Base-by-base conservation (phyloP, 2,113 vertebrate genomes). In the Leptobrachium leishanense region DNA sequence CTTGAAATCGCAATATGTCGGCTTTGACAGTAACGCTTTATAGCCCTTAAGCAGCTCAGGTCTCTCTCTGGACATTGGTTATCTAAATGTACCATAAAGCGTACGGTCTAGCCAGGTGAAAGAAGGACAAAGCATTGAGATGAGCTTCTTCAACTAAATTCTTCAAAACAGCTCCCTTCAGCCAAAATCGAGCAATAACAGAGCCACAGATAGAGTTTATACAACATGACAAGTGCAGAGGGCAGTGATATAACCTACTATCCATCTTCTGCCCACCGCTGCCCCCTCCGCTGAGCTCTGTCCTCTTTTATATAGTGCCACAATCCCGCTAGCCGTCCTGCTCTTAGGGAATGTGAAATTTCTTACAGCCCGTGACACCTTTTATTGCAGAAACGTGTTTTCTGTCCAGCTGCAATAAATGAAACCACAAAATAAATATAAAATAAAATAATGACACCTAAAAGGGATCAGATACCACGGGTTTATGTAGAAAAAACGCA, bases 51-150 rank as follows among this genome's bases (percentile, higher is more conserved):
- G n/a, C 74, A 68, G 64, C 63, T 43, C 6, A 39, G 66, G 74
- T 41, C 39, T 67, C 64, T 68, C 74, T 53, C 15, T 42, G 46
- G 74, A 76, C 74, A n/a, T 39, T 31, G 39, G 46, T 54, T 68
- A 68, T 66, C 74, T 68, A 76, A 76, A 76, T 54, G 63, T 68
- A 64, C 55, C 64, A 68, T 76, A 76, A 67, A 67, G 43, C 40
- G 50, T 76, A 44, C 64, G 20, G 64, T 40, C 74, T 68, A 55
- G 50, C 31, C 31, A 75, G 73, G 43, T 75, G 42, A 46, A 44
- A 75, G 62, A 59, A 65, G 62, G 43, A 31, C 41, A 54, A 31
- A 50, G 66, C 46, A 42, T 4, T 44, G 66, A 76, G 15, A 76
- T 68, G 54, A 76, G 43, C 44, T 8, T 39, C 73, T 76, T 75